Evolutionary conservation across 2,113 vertebrate species (phyloP), one percentile per base, ranked within the genome.

Genomic region (Silurus meridionalis): DNA sequence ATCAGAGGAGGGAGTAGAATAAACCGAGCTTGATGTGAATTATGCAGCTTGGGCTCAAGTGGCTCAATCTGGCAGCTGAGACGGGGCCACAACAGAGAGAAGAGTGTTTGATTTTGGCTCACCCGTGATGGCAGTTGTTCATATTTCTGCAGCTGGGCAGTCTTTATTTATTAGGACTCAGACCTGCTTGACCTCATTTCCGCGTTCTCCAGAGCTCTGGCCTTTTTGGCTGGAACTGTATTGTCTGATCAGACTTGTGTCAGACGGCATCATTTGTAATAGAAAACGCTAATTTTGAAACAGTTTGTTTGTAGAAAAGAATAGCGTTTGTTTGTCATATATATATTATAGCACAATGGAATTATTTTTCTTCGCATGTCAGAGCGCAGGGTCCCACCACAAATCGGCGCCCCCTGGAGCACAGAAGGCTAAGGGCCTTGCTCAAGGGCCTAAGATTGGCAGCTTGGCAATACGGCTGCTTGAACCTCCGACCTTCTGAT

Each of bases 1-100:
- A 88, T 67, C 15, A 5, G 14, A 23, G 77, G 58, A 80, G 72
- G 85, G 81, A 53, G 13, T 77, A 50, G 71, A 69, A 69, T 86
- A 74, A 84, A 37, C 8, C 74, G 48, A 61, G 82, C 85, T 48
- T 82, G 57, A 66, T 81, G 84, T 85, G 85, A 88, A 90, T 88
- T 82, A 88, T 86, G 69, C 82, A 86, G 82, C 50, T 55, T 8
- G 13, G 86, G n/a, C 57, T 28, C 19, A 15, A 82, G 84, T 28
- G 79, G 85, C 85, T 86, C 37, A 37, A 84, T 90, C 85, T 88
- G 82, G 58, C 46, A 13, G 21, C 50, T 83, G 82, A 85, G 87
- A 28, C 50, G 7, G 11, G 53, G 58, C 53, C 28, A 55, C 64
- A 60, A n/a, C 25, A 52, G 75, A 83, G 14, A 63, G 46, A 17